Evolutionary conservation across 2,888 invertebrate species (phyloP).

Genomic region (Tenodera sinensis): DNA sequence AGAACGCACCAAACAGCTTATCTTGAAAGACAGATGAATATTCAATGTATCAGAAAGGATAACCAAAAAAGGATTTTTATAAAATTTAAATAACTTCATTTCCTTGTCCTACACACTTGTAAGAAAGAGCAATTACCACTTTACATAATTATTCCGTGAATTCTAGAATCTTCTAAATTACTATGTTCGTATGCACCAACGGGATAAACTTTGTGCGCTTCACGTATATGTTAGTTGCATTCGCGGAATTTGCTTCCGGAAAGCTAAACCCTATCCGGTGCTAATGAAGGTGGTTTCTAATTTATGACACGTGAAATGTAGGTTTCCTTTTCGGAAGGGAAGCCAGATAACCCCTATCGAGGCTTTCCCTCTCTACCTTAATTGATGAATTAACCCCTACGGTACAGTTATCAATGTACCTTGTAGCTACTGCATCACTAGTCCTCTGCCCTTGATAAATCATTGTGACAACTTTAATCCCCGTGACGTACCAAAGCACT

Average conservation of each 20-base stretch:
- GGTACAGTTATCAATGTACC: background rate
- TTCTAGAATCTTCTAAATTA: too few species aligned
- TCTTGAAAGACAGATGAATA: too few species aligned
- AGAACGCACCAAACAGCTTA: too few species aligned
- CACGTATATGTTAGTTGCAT: background rate
- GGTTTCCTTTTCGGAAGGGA: background rate
- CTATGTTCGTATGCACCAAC: too few species aligned
- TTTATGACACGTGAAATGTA: background rate
- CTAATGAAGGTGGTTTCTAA: background rate
- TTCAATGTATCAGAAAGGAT: too few species aligned
- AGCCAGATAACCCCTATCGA: background rate
- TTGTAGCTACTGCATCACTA: background rate
- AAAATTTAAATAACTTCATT: too few species aligned
- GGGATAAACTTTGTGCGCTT: too few species aligned
- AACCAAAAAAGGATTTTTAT: too few species aligned
- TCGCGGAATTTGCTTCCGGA: background rate
- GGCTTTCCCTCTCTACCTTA: background rate
- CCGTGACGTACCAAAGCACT: background rate
- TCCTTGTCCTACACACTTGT: too few species aligned
- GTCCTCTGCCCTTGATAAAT: background rate
- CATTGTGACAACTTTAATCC: background rate
- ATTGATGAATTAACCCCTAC: background rate
- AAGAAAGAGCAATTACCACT: too few species aligned
- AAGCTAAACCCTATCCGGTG: background rate
- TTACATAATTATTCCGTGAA: too few species aligned